Conservation (phyloP, 2,797 vertebrate species). For the Sebastes jordani region DNA sequence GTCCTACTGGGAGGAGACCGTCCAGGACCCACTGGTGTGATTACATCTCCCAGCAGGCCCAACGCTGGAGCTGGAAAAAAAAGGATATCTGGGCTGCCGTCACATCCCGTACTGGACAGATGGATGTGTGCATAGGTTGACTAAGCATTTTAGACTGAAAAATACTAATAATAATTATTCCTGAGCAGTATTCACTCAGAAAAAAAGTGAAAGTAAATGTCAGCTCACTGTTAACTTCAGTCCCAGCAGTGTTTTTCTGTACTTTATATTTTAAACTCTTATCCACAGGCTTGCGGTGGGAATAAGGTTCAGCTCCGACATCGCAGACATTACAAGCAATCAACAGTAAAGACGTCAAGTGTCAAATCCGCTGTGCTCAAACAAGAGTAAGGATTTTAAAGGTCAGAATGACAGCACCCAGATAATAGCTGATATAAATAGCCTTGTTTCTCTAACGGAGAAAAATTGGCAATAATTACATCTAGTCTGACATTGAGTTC, state of each 20-base stretch:
- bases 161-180: neutral
- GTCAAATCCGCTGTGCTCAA: conserved; percentile 33
- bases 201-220: conserved; percentile 22
- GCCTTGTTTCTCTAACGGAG: conserved; percentile 43
- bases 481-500: conserved; percentile 19
- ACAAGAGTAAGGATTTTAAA: conserved; percentile 44
- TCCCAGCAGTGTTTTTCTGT: conserved; percentile 3
- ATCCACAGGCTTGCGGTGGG: neutral
- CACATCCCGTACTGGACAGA: neutral
- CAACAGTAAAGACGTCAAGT: conserved; percentile 23
- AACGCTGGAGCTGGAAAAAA: neutral
- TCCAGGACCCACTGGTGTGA: neutral
- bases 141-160: neutral
- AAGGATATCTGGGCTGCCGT: neutral
- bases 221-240: neutral
- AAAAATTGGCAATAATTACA: conserved; percentile 61
- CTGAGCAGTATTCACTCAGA: neutral
- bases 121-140: neutral
- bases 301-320: conserved; percentile 11
- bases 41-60: neutral
- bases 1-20: neutral
- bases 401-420: conserved; percentile 50
- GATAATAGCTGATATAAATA: conserved; percentile 44
- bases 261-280: conserved; percentile 1
- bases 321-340: conserved; percentile 34